Conservation (phyloP, 2,797 vertebrate species). For the Meriones psammophilus region DNA sequence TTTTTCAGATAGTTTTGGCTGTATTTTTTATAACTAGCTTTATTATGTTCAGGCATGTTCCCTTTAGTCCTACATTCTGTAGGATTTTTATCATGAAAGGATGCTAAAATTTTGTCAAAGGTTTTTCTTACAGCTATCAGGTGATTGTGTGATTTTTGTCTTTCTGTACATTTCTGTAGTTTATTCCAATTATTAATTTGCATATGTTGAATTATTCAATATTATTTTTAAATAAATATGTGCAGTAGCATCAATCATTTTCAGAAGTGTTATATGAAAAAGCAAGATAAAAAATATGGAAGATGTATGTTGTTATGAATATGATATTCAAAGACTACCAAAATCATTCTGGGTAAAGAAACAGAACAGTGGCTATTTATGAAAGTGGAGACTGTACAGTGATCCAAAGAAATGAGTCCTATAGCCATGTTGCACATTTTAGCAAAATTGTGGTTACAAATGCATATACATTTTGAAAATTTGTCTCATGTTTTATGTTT, state of each 20-base stretch:
- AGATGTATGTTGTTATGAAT: background rate
- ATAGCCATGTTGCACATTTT: background rate
- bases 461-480: background rate
- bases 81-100: background rate
- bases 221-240: background rate
- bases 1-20: background rate
- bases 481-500: slow-evolving; percentile 9
- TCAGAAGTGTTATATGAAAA: slow-evolving; percentile 5
- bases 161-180: background rate
- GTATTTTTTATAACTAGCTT: background rate
- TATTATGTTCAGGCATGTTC: background rate
- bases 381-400: background rate
- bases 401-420: background rate
- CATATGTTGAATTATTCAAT: background rate
- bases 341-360: background rate
- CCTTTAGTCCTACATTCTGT: background rate
- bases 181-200: background rate
- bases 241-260: background rate
- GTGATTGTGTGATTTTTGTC: background rate
- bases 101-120: background rate
- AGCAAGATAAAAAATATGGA: background rate
- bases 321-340: background rate
- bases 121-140: background rate
- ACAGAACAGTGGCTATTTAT: background rate
- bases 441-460: background rate